Evolutionary conservation across 2,888 invertebrate species (phyloP).

Genomic region (Lacanobia oleracea): DNA sequence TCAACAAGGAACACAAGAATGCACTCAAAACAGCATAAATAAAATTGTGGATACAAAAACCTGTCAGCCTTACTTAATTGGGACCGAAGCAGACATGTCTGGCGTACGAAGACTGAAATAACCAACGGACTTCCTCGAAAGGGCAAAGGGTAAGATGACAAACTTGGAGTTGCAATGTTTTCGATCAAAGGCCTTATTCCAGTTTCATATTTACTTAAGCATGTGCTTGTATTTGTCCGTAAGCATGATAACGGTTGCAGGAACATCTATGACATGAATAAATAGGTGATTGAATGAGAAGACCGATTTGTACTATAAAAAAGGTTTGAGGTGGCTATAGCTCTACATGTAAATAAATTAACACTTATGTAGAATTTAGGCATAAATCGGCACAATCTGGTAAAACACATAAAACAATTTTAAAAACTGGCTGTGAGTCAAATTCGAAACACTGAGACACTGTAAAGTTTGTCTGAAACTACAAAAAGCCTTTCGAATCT

Average conservation of each 20-base stretch:
- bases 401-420: too few species aligned
- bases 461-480: background rate
- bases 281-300: background rate
- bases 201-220: background rate
- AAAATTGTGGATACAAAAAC: conserved; percentile 3
- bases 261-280: background rate
- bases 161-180: background rate
- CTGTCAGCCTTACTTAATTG: conserved; percentile 14
- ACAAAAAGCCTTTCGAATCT: background rate
- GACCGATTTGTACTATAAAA: background rate
- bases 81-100: conserved; percentile 24
- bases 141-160: conserved; percentile 12
- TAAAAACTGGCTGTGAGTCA: background rate
- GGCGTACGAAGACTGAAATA: conserved; percentile 29
- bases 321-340: background rate
- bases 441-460: background rate
- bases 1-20: background rate
- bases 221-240: background rate
- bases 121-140: conserved; percentile 7
- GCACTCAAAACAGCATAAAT: background rate
- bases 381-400: too few species aligned
- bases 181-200: background rate
- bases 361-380: background rate
- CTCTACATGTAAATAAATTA: background rate
- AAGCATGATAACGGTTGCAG: background rate